Base-by-base conservation (phyloP, 2,113 vertebrate species). In the Candoia aspera region DNA sequence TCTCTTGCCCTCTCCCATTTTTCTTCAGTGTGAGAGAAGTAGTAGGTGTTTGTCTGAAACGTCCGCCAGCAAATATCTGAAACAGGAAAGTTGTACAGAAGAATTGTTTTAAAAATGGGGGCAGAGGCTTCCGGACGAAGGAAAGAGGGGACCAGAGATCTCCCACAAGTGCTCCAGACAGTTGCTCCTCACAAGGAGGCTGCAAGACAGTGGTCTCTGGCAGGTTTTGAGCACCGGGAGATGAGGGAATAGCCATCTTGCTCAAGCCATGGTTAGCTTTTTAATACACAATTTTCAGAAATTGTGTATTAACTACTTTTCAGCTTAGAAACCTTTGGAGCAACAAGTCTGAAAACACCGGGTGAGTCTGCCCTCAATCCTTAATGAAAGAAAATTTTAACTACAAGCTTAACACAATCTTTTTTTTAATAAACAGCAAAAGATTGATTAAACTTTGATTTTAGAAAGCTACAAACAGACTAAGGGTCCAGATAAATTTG, bases 31-130 rank as follows among this genome's bases (percentile, higher is more conserved):
- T 55, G 17, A 37, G 59, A 86, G 84, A 68, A 91, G 84, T 91
- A 91, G n/a, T 91, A 91, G n/a, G 17, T 10, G 55, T 8, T n/a
- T 86, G 26, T 33, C 84, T 55, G 6, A 91, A 86, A 91, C 21
- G 9, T 12, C 21, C 19, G 19, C 84, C 90, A 91, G 13, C 3
- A 26, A 24, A 9, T 53, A 55, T 64, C 90, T 91, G 84, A 64
- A 91, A 91, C 6, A 55, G 23, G n/a, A 54, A 24, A 21, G 6
- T 68, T 90, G 19, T 84, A 84, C 24, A 83, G 17, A 37, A 15
- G 6, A 83, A 26, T 55, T 42, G 19, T 58, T 55, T 59, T 49
- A 21, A 84, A 8, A 59, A 37, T 26, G 29, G 59, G 42, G 24
- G 33, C 12, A 29, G 58, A 9, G 87, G 37, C 9, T 55, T 1